Evolutionary conservation across 1,140 invertebrate genomes (phyloP).

Genomic region (Sarcophaga peregrina): DNA sequence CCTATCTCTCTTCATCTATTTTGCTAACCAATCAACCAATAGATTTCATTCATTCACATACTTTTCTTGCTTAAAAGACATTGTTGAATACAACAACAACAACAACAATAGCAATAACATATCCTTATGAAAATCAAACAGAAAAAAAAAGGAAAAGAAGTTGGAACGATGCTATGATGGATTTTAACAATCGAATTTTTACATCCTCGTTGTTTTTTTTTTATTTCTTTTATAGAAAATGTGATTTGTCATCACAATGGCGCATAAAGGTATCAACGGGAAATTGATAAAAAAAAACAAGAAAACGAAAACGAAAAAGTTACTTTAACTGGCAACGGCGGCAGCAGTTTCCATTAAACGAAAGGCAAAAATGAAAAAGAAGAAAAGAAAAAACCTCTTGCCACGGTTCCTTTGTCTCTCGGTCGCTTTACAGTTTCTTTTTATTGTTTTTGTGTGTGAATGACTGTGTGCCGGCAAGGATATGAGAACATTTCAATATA

Average conservation of each 20-base stretch:
- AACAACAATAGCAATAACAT: no score
- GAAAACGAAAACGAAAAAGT: not conserved
- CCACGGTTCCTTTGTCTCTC: not conserved
- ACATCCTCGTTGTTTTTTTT: not conserved
- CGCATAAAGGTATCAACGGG: constrained; percentile 14
- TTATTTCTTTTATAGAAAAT: not conserved
- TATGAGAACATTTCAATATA: no score
- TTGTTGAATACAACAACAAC: not conserved
- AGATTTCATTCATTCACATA: not conserved
- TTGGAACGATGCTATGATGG: not conserved
- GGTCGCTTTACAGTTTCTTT: no score
- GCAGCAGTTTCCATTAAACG: no score
- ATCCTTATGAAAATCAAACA: not conserved
- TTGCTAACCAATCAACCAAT: not conserved
- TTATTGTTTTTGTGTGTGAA: not conserved
- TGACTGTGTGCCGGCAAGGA: not conserved
- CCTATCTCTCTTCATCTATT: not conserved
- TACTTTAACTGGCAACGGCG: not conserved
- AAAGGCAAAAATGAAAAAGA: not conserved
- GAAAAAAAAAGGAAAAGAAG: not conserved
- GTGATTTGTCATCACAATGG: constrained; percentile 24
- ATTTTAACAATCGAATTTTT: constrained; percentile 16
- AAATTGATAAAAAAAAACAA: not conserved
- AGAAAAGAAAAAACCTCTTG: not conserved
- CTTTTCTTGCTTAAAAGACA: not conserved